These are phyloP conservation scores for Gymnoscelis rufifasciata DNA, from an alignment of 2,888 invertebrate genomes.

Conservation along the genomic window DNA sequence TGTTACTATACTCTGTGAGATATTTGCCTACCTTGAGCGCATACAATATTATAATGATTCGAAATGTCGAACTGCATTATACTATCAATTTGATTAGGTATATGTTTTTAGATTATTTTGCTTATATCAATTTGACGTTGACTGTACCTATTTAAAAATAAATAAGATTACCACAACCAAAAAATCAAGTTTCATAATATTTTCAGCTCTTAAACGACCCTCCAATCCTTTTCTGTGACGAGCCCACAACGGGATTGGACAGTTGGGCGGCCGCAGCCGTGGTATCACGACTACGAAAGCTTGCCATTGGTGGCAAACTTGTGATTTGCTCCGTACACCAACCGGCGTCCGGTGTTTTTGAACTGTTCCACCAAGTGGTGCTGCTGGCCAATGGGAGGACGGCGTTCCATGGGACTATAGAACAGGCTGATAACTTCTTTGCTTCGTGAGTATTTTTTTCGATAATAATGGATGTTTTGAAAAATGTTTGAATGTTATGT, in stretches of 20 bases:
- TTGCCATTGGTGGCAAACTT: constrained; percentile 84
- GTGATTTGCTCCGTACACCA: constrained; percentile 95
- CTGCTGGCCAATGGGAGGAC: constrained; percentile 88
- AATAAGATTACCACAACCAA: not conserved
- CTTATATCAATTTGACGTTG: too few relatives aligned
- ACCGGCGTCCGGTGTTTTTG: constrained; percentile 91
- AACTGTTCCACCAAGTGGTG: constrained; percentile 88
- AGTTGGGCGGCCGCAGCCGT: constrained; percentile 92
- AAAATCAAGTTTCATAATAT: not conserved
- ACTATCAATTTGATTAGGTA: too few relatives aligned
- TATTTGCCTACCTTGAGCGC: too few relatives aligned
- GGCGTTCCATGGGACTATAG: constrained; percentile 87
- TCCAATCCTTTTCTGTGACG: constrained; percentile 93
- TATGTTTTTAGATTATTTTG: too few relatives aligned
- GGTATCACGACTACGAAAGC: constrained; percentile 82
- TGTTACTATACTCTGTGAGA: too few relatives aligned
- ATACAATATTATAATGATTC: too few relatives aligned
- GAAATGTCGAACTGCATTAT: too few relatives aligned
- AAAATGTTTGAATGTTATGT: too few relatives aligned
- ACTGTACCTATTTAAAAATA: not conserved
- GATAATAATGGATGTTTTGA: too few relatives aligned
- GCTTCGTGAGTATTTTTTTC: constrained; percentile 79
- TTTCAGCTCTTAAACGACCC: constrained; percentile 90
- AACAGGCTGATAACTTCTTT: constrained; percentile 84
- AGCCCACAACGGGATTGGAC: constrained; percentile 95